Percentiles rank a stretch among this genome's conserved stretches.
Conservation (phyloP, 2,113 vertebrate species). For the Halichoeres trimaculatus region DNA sequence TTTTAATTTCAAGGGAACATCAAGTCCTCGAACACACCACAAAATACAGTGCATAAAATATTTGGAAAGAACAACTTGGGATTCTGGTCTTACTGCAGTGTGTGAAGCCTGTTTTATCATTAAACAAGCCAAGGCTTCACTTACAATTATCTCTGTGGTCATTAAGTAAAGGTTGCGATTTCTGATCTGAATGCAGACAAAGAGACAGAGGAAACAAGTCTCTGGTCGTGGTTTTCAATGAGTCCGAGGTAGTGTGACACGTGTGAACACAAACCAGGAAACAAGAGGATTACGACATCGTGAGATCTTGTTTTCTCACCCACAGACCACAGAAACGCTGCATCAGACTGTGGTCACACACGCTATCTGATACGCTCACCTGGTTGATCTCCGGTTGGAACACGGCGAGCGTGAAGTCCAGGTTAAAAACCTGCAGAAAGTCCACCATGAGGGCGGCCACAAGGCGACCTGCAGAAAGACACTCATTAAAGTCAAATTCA, state of each 20-base stretch:
- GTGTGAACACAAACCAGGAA: neutral
- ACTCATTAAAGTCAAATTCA: neutral
- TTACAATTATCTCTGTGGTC: too few species aligned
- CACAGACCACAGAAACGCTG: slow-evolving; percentile 1
- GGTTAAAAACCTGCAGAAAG: slow-evolving; percentile 93
- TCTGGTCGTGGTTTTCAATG: neutral
- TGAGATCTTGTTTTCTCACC: neutral
- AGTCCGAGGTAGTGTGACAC: neutral
- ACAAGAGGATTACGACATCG: neutral
- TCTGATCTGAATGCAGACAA: neutral
- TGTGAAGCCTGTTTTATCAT: too few species aligned
- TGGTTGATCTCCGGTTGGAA: slow-evolving; percentile 95
- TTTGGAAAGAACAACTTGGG: too few species aligned
- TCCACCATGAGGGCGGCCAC: slow-evolving; percentile 91
- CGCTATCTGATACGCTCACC: slow-evolving; percentile 66
- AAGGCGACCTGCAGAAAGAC: slow-evolving; percentile 84
- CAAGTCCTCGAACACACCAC: too few species aligned
- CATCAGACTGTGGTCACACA: neutral
- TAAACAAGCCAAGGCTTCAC: too few species aligned
- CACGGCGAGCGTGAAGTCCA: slow-evolving; percentile 95
- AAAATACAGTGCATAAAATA: too few species aligned
- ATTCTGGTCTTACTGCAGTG: too few species aligned
- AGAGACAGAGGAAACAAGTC: neutral
- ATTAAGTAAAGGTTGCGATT: too few species aligned
- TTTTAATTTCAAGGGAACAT: too few species aligned